Evolutionary conservation across 1,140 invertebrate species (phyloP).

Genomic region (Drosophila rhopaloa): DNA sequence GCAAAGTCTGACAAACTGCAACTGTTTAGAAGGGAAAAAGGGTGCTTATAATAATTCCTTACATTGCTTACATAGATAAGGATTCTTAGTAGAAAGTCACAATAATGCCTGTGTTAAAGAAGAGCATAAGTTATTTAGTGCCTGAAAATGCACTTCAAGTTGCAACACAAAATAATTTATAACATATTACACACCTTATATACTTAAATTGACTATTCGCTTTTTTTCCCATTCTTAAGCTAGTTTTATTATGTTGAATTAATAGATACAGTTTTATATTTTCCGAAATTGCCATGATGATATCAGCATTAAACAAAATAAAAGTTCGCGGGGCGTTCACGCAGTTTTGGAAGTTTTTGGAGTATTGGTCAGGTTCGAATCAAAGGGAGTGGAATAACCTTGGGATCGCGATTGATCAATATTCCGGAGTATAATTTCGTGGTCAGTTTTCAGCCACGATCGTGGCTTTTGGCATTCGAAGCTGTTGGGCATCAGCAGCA

Average conservation of each 20-base stretch:
- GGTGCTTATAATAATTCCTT: constrained; percentile 25
- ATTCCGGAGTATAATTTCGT: constrained; percentile 72
- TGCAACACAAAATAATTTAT: too few relatives aligned
- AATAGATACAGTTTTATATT: neutral
- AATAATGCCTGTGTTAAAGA: neutral
- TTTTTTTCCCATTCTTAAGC: neutral
- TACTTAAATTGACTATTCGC: too few relatives aligned
- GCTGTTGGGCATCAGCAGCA: neutral
- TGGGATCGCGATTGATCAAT: constrained; percentile 75
- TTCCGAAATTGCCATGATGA: neutral
- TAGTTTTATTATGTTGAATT: too few relatives aligned
- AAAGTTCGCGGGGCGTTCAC: constrained; percentile 3
- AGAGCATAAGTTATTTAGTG: neutral
- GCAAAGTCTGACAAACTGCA: constrained; percentile 51
- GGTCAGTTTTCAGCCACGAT: constrained; percentile 65
- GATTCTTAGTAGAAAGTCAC: constrained; percentile 24
- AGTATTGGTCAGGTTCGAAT: constrained; percentile 3
- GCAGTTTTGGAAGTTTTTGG: constrained; percentile 1
- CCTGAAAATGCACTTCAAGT: neutral
- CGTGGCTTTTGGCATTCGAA: constrained; percentile 48
- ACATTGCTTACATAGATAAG: constrained; percentile 36
- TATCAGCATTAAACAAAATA: constrained; percentile 8
- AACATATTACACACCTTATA: too few relatives aligned
- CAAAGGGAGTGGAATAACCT: constrained; percentile 49
- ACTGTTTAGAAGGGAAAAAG: neutral